Evolutionary conservation across 2,797 vertebrate species (phyloP), one percentile per base, ranked within the genome.

Genomic region (Liasis olivaceus): DNA sequence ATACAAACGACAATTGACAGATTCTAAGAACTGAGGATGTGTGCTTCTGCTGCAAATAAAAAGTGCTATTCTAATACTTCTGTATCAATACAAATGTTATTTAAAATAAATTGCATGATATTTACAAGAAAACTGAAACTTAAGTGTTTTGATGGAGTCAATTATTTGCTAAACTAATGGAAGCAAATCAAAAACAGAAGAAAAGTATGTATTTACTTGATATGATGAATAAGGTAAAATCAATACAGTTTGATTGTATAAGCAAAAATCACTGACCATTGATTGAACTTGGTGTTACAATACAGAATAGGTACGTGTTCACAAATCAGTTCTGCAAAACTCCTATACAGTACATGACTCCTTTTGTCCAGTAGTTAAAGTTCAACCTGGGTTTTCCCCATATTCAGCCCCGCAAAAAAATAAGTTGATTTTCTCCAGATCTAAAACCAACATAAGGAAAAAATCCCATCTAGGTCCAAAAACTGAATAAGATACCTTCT

Each of bases 121-220:
- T 51, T 54, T 95, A 94, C 92, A 89, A 64, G 95, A 95, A 93
- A 62, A 51, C 66, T 54, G 8, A 91, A 92, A 93, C 60, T 3
- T 95, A 90, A 56, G 88, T 93, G 4, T 94, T 95, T 93, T 94
- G 92, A 95, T 91, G 54, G 92, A 24, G 90, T 93, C 89, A 95
- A 63, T 87, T 3, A 72, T 92, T 58, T 91, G 56, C 0, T 94
- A 66, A 12, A 6, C 31, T 63, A 66, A 72, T 24, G 94, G 64
- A 95, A 94, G 62, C 90, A 72, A 91, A 51, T 89, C 86, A 63
- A 84, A 90, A 89, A 95, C 85, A 87, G 5, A 24, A 89, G 91
- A 88, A 47, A 89, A 8, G 89, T 92, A 66, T 63, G 2, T 59
- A 64, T 91, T 81, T 85, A 63, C 36, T 56, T 47, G 6, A 42